Conservation (phyloP, 2,888 invertebrate genomes). For the Phyllotreta striolata region DNA sequence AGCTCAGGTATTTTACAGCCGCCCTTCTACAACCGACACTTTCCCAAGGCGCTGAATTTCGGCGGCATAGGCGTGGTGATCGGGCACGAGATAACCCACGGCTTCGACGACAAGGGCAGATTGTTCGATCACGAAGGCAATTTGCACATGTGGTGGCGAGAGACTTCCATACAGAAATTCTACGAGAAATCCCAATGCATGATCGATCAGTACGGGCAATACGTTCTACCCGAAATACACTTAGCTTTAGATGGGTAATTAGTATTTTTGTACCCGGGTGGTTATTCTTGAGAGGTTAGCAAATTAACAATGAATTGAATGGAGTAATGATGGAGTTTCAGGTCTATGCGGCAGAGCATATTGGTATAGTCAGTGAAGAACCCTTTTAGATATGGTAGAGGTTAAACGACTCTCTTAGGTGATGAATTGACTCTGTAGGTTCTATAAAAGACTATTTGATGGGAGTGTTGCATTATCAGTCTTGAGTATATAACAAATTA, state of each 20-base stretch:
- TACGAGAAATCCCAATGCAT: conserved; percentile 80
- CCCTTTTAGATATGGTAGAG: no score
- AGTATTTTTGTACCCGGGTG: neutral
- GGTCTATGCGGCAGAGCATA: no score
- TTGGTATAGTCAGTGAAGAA: no score
- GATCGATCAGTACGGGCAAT: conserved; percentile 86
- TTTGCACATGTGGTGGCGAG: conserved; percentile 85
- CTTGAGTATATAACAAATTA: no score
- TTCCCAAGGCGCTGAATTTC: conserved; percentile 82
- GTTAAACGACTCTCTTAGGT: neutral
- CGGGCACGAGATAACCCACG: conserved; percentile 92
- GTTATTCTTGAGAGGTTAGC: neutral
- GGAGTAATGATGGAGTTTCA: no score
- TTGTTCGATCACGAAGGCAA: conserved; percentile 95
- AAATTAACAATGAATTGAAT: no score
- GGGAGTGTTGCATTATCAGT: no score
- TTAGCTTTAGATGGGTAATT: conserved; percentile 75
- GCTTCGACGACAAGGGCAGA: conserved; percentile 90
- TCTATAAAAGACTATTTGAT: no score
- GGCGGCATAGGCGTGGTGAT: conserved; percentile 93
- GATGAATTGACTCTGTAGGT: no score
- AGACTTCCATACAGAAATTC: conserved; percentile 76
- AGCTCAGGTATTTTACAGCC: conserved; percentile 84
- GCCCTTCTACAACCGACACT: conserved; percentile 89
- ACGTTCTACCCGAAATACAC: conserved; percentile 80